Conservation (phyloP, 2,113 vertebrate species). For the Gymnocephalus cernua region DNA sequence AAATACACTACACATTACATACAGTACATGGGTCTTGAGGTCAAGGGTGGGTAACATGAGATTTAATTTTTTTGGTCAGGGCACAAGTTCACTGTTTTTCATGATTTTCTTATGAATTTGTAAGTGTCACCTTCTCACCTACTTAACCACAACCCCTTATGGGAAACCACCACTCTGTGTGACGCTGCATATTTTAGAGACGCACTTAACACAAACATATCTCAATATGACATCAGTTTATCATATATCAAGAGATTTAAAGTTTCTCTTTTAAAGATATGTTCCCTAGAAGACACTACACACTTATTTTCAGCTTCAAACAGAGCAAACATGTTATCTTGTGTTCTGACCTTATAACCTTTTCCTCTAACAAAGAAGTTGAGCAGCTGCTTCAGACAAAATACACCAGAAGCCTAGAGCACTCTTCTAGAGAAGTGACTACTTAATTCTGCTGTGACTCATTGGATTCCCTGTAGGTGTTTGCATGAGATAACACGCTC, state of each 20-base stretch:
- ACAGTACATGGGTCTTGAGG: not conserved
- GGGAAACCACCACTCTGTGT: constrained; percentile 13
- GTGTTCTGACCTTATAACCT: not conserved
- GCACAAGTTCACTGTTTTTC: constrained; percentile 13
- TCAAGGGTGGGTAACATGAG: not conserved
- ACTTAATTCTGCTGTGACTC: constrained; percentile 45
- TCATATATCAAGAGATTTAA: not conserved
- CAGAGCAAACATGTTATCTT: not conserved
- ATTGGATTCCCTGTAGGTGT: constrained; percentile 34
- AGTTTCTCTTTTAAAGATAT: constrained; percentile 1
- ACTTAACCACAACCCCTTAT: not conserved
- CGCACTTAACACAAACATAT: not conserved
- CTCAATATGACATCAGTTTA: not conserved
- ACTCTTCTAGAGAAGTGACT: constrained; percentile 45
- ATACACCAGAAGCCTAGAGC: constrained; percentile 48
- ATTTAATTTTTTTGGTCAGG: constrained; percentile 8
- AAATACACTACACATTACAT: not conserved
- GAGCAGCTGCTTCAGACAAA: constrained; percentile 29
- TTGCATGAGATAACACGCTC: constrained; percentile 19
- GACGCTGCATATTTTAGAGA: constrained; percentile 10
- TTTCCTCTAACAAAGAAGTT: constrained; percentile 15
- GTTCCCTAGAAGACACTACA: not conserved
- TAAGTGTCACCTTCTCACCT: not conserved
- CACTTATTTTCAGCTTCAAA: not conserved
- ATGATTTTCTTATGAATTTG: constrained; percentile 29